phyloP scores from a whole-genome alignment of 2,888 invertebrate genomes.

The Dioctria linearis region DNA sequence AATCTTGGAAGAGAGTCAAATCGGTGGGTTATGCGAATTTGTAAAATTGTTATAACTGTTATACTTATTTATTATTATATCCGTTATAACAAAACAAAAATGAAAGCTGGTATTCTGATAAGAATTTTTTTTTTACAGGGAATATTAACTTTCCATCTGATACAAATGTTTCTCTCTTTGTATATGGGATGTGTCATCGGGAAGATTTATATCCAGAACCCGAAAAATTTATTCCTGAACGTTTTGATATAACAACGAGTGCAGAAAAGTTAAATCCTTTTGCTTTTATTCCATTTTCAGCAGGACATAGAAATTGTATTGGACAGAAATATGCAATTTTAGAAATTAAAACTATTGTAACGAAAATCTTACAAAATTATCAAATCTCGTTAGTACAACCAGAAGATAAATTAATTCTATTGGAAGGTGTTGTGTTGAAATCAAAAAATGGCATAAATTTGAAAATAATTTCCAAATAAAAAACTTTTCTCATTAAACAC shows the following conservation, averaged over 20 bases:
- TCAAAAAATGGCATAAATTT: conserved; percentile 59
- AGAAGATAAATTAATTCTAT: conserved; percentile 55
- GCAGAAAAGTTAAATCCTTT: conserved; percentile 59
- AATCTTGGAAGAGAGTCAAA: conserved; percentile 36
- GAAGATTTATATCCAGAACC: conserved; percentile 58
- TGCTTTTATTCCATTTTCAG: conserved; percentile 60
- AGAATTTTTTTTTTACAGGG: not conserved
- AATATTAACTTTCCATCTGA: conserved; percentile 28
- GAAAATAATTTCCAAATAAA: conserved; percentile 38
- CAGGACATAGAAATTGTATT: conserved; percentile 60
- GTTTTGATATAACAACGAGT: conserved; percentile 55
- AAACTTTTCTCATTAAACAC: not conserved
- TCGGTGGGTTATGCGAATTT: conserved; percentile 2
- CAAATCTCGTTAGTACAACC: conserved; percentile 54
- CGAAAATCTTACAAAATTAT: conserved; percentile 58
- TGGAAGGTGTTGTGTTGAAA: conserved; percentile 56
- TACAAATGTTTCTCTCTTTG: conserved; percentile 30
- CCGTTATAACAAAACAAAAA: not conserved
- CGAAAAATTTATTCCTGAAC: conserved; percentile 60
- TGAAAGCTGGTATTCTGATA: not conserved
- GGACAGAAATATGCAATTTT: conserved; percentile 61
- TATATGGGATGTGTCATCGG: conserved; percentile 52
- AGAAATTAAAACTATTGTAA: conserved; percentile 59
- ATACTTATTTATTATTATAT: too few species aligned
- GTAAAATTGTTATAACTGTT: not conserved